phyloP scores from a whole-genome alignment of 2,888 invertebrate species.

The Philereme transversata region DNA sequence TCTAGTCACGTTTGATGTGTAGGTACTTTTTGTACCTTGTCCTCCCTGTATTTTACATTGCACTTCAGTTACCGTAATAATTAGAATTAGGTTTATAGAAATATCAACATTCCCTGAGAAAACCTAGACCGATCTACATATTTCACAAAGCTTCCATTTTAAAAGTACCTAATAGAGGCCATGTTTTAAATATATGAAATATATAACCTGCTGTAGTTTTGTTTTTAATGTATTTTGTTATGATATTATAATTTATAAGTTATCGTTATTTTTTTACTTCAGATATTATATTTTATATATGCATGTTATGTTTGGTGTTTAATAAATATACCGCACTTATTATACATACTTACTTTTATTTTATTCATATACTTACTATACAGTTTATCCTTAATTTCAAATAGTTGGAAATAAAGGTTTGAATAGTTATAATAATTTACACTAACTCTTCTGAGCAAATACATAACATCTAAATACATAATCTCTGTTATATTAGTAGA shows the following conservation, averaged over 20 bases:
- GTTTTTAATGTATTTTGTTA: not conserved
- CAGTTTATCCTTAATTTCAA: too few relatives aligned
- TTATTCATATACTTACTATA: too few relatives aligned
- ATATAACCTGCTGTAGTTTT: not conserved
- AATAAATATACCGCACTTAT: conserved; percentile 17
- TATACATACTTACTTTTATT: not conserved
- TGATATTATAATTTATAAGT: too few relatives aligned
- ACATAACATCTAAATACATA: too few relatives aligned
- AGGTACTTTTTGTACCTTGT: conserved; percentile 1
- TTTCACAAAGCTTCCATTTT: conserved; percentile 27
- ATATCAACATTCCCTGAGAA: not conserved
- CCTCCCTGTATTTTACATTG: not conserved
- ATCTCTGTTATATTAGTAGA: too few relatives aligned
- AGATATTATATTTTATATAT: not conserved
- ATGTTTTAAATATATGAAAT: not conserved
- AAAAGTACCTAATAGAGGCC: not conserved
- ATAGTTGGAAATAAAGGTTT: too few relatives aligned
- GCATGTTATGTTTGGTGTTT: conserved; percentile 31
- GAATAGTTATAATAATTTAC: too few relatives aligned
- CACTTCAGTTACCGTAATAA: conserved; percentile 1
- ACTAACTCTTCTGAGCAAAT: too few relatives aligned
- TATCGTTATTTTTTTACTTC: conserved; percentile 12
- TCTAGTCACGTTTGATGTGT: conserved; percentile 7
- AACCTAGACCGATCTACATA: conserved; percentile 11
- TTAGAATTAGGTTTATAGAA: not conserved